Conservation (phyloP, 2,797 vertebrate species). For the Myotis planiceps region DNA sequence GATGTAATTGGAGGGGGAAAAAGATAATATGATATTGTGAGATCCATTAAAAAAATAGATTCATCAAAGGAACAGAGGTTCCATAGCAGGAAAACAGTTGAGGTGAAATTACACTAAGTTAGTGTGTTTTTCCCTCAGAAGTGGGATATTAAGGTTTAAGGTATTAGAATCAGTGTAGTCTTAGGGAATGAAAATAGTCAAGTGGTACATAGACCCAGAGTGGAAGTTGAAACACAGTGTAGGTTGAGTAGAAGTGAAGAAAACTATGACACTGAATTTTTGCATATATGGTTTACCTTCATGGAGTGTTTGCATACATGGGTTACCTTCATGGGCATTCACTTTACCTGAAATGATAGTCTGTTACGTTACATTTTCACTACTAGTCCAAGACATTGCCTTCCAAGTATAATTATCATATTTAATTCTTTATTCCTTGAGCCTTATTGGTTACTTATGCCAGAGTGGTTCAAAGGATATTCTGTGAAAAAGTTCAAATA, state of each 20-base stretch:
- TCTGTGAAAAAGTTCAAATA: not conserved
- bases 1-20: not conserved
- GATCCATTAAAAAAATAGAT: not conserved
- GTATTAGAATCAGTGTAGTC: not conserved
- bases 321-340: not conserved
- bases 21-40: not conserved
- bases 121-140: not conserved
- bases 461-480: not conserved
- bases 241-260: not conserved
- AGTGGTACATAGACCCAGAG: fast-evolving
- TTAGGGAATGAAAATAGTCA: not conserved
- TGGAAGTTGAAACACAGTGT: fast-evolving
- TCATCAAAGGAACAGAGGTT: not conserved
- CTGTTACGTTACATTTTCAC: not conserved
- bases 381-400: not conserved
- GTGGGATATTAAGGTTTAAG: not conserved
- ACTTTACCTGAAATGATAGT: not conserved
- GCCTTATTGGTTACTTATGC: not conserved
- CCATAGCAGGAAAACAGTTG: not conserved
- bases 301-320: not conserved
- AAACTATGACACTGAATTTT: not conserved
- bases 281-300: not conserved
- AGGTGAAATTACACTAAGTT: not conserved
- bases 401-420: not conserved
- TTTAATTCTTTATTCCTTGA: not conserved